Evolutionary conservation across 2,113 vertebrate genomes (phyloP).

Genomic region (Pygoscelis adeliae): DNA sequence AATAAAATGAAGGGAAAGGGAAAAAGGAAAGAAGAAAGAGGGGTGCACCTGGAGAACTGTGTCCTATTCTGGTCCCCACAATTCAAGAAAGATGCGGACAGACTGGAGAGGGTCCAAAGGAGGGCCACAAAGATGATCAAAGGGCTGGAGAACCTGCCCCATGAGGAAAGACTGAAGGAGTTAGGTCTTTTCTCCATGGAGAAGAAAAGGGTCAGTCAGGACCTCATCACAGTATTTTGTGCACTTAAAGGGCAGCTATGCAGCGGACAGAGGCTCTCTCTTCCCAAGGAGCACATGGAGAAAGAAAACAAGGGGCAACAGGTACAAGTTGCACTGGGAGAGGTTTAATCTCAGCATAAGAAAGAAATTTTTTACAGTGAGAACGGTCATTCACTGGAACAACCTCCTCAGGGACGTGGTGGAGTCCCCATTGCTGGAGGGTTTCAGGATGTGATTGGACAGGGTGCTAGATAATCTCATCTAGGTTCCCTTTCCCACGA

Average conservation of each 20-base stretch:
- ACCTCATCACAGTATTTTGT: neutral
- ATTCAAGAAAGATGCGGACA: neutral
- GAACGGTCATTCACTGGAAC: neutral
- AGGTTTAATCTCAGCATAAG: neutral
- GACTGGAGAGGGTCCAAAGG: neutral
- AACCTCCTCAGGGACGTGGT: fast-evolving
- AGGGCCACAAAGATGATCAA: neutral
- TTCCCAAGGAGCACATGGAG: neutral
- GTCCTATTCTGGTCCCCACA: neutral
- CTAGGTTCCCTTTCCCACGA: neutral
- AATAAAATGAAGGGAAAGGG: neutral
- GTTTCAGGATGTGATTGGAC: neutral
- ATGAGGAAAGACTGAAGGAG: neutral
- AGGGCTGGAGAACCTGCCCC: neutral
- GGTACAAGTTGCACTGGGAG: neutral
- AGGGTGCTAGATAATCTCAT: neutral
- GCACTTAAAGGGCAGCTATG: neutral
- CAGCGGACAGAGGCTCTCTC: neutral
- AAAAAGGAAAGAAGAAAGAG: neutral
- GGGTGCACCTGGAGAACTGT: neutral
- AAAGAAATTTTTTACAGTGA: neutral
- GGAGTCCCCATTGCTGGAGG: neutral
- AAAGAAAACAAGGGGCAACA: neutral
- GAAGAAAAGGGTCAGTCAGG: neutral
- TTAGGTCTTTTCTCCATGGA: neutral